phyloP scores from a whole-genome alignment of 2,888 invertebrate genomes.

The Callinectes sapidus region DNA sequence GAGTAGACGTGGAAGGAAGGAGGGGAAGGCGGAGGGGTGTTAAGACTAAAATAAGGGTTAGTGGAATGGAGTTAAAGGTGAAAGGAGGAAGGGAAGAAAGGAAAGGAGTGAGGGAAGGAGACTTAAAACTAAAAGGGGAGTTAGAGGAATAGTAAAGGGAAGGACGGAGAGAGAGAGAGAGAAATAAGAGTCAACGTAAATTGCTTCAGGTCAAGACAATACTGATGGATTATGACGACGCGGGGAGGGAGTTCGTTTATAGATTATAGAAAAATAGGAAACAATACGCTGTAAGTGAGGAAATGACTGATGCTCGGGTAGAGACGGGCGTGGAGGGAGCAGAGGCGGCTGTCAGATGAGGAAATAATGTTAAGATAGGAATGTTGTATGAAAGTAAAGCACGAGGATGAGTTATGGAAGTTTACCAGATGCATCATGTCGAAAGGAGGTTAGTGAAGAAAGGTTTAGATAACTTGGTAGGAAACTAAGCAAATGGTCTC shows the following conservation, averaged over 20 bases:
- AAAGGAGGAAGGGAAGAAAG: not conserved
- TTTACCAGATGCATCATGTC: no score
- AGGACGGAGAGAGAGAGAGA: not conserved
- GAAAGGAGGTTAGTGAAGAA: no score
- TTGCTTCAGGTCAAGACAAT: not conserved
- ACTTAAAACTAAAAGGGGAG: not conserved
- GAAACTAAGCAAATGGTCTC: no score
- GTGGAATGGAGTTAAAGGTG: not conserved
- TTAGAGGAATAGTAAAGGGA: not conserved
- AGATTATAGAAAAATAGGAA: not conserved
- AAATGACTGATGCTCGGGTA: not conserved
- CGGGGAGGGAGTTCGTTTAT: not conserved
- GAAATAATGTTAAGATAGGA: not conserved
- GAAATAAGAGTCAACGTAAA: no score
- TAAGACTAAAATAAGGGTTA: not conserved
- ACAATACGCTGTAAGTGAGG: not conserved
- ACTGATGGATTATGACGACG: not conserved
- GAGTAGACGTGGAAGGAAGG: not conserved
- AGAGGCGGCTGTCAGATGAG: not conserved
- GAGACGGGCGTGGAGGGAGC: not conserved
- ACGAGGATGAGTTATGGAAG: no score
- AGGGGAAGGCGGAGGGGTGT: not conserved
- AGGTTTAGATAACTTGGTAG: no score
- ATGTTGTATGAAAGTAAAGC: no score
- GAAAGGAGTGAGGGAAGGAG: slow-evolving; percentile 1